Percentiles rank a stretch among this genome's conserved stretches.
Conservation (phyloP, 2,113 vertebrate species). For the Oostethus manadensis region DNA sequence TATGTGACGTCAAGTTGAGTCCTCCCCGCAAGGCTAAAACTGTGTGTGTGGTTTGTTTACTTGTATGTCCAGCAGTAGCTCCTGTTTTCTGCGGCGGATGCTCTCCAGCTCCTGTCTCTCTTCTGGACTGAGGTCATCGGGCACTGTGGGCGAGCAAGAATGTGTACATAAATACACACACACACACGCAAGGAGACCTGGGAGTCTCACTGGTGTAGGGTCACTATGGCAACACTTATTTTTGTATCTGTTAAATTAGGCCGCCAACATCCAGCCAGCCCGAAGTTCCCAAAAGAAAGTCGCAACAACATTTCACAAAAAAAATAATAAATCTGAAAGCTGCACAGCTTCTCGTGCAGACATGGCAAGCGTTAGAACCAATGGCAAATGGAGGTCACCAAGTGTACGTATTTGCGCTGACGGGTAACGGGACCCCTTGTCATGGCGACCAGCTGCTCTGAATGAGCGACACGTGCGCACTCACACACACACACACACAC, state of each 20-base stretch:
- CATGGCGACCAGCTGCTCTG: constrained; percentile 28
- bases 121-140: constrained; percentile 90
- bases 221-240: constrained; percentile 41
- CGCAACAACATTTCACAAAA: neutral
- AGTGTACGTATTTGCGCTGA: constrained; percentile 25
- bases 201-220: constrained; percentile 26
- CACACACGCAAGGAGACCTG: constrained; percentile 10
- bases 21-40: no score
- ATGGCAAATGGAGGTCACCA: constrained; percentile 16
- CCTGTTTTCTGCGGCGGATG: constrained; percentile 91
- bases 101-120: constrained; percentile 93
- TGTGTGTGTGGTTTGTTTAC: constrained; percentile 57
- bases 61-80: constrained; percentile 95
- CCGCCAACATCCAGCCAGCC: neutral
- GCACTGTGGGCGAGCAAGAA: constrained; percentile 68
- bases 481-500: neutral
- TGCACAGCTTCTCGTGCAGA: neutral
- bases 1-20: no score
- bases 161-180: constrained; percentile 8
- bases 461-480: neutral
- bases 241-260: neutral
- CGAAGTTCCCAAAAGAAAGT: neutral
- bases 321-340: neutral
- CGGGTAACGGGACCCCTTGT: constrained; percentile 35
- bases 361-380: neutral